Evolutionary conservation across 2,797 vertebrate genomes (phyloP), one percentile per base, ranked within the genome.

Genomic region (Cyprinodon diabolis): DNA sequence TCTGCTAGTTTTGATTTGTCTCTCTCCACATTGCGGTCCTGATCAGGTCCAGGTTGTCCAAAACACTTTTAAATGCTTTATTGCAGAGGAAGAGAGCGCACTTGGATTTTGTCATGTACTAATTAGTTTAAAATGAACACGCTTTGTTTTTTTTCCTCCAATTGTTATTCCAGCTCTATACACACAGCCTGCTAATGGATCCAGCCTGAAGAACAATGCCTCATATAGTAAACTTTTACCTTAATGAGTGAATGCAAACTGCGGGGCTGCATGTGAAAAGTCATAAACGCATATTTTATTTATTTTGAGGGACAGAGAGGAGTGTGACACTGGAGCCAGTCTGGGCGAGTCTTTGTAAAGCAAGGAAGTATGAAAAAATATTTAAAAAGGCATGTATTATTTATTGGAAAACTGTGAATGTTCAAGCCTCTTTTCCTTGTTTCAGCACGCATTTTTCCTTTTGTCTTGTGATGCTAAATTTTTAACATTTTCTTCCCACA

Each of bases 391-490:
- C 94, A 96, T 97, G 91, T 94, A 97, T 98, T 96, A 98, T 97
- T 97, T 94, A 99, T 96, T 92, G 95, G 94, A 95, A 96, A 95
- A 96, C 94, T 49, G 94, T 91, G 96, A 96, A 96, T 96, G 95
- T 91, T 93, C 93, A 93, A 89, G 95, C 95, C 91, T 94, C 94
- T 95, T 97, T 96, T 95, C 89, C 95, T 95, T 95, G 96, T 96
- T 97, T 97, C 96, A 91, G 95, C 95, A 95, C 92, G 93, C 90
- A 94, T 97, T 97, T 97, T 96, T 97, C 95, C 94, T 94, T 96
- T 96, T 96, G 95, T 96, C 96, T 96, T 95, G 95, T 94, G 95
- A 96, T 96, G 95, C 97, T 97, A 97, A 97, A 98, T 98, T 97
- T 99, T 96, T 97, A 95, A 98, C 95, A 90, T 88, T 96, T 96